Conservation (phyloP, 2,797 vertebrate species). For the Enteromius afrohamiltoni region DNA sequence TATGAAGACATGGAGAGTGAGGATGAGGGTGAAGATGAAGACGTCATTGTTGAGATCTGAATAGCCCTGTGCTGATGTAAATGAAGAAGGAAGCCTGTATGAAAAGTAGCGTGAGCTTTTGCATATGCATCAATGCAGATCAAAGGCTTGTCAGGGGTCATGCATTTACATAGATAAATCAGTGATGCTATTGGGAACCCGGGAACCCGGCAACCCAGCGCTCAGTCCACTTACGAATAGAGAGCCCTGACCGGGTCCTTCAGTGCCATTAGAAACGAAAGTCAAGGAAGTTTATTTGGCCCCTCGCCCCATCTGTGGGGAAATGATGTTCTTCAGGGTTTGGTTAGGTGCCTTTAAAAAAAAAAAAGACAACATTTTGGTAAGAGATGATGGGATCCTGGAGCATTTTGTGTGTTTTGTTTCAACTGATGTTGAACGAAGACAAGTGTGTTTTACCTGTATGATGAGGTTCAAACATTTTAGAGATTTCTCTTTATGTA, state of each 20-base stretch:
- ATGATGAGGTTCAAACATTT: not conserved
- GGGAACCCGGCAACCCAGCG: constrained; percentile 64
- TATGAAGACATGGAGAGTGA: constrained; percentile 73
- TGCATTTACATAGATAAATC: constrained; percentile 83
- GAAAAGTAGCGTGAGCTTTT: constrained; percentile 76
- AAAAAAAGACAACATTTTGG: constrained; percentile 23
- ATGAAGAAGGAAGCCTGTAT: constrained; percentile 84
- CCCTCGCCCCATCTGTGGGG: constrained; percentile 55
- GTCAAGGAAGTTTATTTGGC: constrained; percentile 75
- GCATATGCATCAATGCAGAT: constrained; percentile 86
- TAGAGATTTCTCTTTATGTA: not conserved
- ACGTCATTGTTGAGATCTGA: constrained; percentile 82
- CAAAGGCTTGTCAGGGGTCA: constrained; percentile 83
- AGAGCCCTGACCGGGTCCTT: constrained; percentile 73
- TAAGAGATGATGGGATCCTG: not conserved
- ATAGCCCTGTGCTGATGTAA: constrained; percentile 87
- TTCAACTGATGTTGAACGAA: not conserved
- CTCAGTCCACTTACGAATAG: constrained; percentile 74
- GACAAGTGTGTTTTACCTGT: not conserved
- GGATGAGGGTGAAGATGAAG: constrained; percentile 60
- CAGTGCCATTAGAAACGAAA: constrained; percentile 75
- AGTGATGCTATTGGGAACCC: constrained; percentile 79
- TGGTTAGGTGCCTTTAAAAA: constrained; percentile 46
- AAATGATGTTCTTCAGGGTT: constrained; percentile 58
- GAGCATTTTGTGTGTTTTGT: not conserved